Conservation (phyloP, 2,113 vertebrate genomes). For the Syngnathus floridae region DNA sequence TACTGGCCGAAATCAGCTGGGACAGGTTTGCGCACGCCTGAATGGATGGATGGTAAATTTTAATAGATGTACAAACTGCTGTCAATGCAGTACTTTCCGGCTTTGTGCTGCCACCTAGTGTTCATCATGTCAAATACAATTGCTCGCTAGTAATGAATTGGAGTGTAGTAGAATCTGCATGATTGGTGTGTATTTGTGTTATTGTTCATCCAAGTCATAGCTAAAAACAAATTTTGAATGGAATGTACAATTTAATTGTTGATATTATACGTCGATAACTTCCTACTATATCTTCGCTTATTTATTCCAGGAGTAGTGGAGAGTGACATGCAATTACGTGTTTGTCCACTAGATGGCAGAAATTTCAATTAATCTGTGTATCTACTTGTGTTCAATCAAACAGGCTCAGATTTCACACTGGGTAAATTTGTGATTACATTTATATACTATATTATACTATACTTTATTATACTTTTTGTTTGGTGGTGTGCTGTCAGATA, state of each 20-base stretch:
- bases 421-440: not conserved
- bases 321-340: no score
- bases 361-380: no score
- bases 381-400: not conserved
- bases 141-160: not conserved
- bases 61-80: not conserved
- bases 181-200: not conserved
- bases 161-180: not conserved
- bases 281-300: no score
- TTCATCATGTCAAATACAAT: not conserved
- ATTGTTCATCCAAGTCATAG: not conserved
- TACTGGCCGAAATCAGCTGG: no score
- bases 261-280: no score
- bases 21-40: no score
- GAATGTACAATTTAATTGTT: no score
- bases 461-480: not conserved
- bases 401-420: not conserved
- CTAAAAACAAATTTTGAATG: not conserved
- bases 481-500: not conserved
- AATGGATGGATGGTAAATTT: no score
- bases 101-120: constrained; percentile 42
- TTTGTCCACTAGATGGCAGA: no score
- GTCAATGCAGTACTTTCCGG: not conserved
- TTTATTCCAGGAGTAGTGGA: no score
- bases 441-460: no score